These are phyloP conservation scores for Lepidocyrtoides sp. DNA, from an alignment of 2,888 invertebrate genomes.

Conservation along the genomic window DNA sequence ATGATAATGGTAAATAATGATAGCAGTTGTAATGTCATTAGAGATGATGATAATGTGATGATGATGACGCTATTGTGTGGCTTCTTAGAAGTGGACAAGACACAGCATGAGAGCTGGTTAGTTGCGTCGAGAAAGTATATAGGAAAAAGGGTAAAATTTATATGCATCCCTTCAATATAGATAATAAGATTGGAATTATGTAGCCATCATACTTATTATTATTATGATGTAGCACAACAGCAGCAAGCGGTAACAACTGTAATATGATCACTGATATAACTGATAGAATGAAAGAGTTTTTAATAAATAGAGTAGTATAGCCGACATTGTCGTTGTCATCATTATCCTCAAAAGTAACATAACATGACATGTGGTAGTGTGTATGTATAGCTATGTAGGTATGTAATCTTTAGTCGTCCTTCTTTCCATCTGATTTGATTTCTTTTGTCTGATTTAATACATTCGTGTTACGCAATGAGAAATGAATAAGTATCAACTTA, in stretches of 20 bases:
- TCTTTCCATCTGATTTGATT: conserved; percentile 3
- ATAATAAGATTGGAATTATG: not conserved
- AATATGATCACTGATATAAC: too few relatives aligned
- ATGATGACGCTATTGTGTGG: not conserved
- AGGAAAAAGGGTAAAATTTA: too few relatives aligned
- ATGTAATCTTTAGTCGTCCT: too few relatives aligned
- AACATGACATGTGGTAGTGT: not conserved
- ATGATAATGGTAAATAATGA: conserved; percentile 25
- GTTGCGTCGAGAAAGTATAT: too few relatives aligned
- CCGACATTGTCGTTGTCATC: too few relatives aligned
- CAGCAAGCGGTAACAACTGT: too few relatives aligned
- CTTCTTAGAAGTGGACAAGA: not conserved
- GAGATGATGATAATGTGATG: not conserved
- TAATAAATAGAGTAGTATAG: too few relatives aligned
- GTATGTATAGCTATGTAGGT: too few relatives aligned
- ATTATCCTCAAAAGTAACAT: not conserved
- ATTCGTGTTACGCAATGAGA: not conserved
- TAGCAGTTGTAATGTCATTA: not conserved
- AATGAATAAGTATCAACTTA: not conserved
- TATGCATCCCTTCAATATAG: not conserved
- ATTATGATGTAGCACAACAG: not conserved
- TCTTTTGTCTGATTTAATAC: conserved; percentile 1
- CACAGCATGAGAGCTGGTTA: not conserved
- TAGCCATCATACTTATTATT: not conserved
- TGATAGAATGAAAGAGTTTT: too few relatives aligned